Evolutionary conservation across 2,888 invertebrate species (phyloP).

Genomic region (Ophion obscuratus): DNA sequence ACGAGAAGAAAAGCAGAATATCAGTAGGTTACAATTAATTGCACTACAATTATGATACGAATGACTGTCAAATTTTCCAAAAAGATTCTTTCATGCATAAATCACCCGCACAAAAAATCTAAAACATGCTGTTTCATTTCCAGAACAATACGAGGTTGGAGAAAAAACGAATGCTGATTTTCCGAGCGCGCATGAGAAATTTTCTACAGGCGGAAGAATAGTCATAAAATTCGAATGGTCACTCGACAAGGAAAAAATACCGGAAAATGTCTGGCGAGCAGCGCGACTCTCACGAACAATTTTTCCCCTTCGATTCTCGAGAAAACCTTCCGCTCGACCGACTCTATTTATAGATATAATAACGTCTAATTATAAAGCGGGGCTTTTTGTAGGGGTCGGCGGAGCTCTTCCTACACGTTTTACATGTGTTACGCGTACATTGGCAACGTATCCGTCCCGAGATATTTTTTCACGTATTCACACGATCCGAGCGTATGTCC

Average conservation of each 20-base stretch:
- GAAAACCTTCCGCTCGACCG: conserved; percentile 39
- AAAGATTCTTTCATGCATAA: too few relatives aligned
- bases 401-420: conserved; percentile 61
- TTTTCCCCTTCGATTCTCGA: conserved; percentile 18
- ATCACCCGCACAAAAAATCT: background rate
- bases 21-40: too few relatives aligned
- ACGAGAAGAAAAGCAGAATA: too few relatives aligned
- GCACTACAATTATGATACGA: too few relatives aligned
- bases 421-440: conserved; percentile 17
- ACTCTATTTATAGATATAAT: conserved; percentile 66
- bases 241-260: background rate
- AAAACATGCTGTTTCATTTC: background rate
- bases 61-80: too few relatives aligned
- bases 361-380: conserved; percentile 66
- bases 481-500: background rate
- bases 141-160: background rate
- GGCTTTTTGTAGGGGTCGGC: conserved; percentile 54
- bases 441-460: conserved; percentile 30
- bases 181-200: background rate
- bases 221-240: background rate
- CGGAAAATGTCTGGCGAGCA: conserved; percentile 14
- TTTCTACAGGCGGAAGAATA: background rate
- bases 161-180: background rate
- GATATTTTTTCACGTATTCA: background rate
- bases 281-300: background rate